phyloP scores from a whole-genome alignment of 2,888 invertebrate species.

The Cosmopolites sordidus region DNA sequence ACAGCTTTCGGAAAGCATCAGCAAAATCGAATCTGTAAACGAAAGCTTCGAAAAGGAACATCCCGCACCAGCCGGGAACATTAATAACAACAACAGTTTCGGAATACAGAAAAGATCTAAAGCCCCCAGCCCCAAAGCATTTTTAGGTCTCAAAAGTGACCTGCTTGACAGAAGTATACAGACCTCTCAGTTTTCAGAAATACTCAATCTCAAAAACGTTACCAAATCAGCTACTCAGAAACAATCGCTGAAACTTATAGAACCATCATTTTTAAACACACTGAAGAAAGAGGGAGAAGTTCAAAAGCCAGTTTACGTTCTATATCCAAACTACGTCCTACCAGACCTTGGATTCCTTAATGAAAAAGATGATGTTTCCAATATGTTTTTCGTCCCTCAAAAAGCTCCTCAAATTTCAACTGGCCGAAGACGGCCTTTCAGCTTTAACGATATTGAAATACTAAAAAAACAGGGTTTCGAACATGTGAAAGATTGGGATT shows the following conservation, averaged over 20 bases:
- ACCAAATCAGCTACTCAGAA: slow-evolving; percentile 36
- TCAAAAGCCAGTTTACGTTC: slow-evolving; percentile 78
- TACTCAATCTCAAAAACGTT: slow-evolving; percentile 39
- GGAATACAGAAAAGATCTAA: slow-evolving; percentile 23
- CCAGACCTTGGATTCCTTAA: slow-evolving; percentile 82
- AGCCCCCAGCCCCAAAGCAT: slow-evolving; percentile 21
- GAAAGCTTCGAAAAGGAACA: slow-evolving; percentile 35
- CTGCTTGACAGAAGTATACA: slow-evolving; percentile 72
- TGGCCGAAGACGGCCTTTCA: slow-evolving; percentile 62
- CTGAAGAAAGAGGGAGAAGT: slow-evolving; percentile 52
- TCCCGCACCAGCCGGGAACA: slow-evolving; percentile 30
- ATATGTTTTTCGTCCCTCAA: slow-evolving; percentile 72
- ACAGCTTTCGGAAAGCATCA: slow-evolving; percentile 48
- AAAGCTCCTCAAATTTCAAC: slow-evolving; percentile 48
- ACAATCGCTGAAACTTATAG: slow-evolving; percentile 59
- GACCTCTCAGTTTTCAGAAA: slow-evolving; percentile 56
- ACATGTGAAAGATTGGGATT: slow-evolving; percentile 92
- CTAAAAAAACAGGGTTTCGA: slow-evolving; percentile 74
- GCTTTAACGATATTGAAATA: slow-evolving; percentile 77
- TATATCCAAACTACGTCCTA: slow-evolving; percentile 86
- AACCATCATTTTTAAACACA: slow-evolving; percentile 67
- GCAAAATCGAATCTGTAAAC: slow-evolving; percentile 44
- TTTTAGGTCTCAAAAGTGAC: slow-evolving; percentile 37
- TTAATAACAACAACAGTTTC: slow-evolving; percentile 52
- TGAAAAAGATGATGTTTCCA: slow-evolving; percentile 50